Evolutionary conservation across 2,888 invertebrate species (phyloP).

Genomic region (Pheosia tremula): DNA sequence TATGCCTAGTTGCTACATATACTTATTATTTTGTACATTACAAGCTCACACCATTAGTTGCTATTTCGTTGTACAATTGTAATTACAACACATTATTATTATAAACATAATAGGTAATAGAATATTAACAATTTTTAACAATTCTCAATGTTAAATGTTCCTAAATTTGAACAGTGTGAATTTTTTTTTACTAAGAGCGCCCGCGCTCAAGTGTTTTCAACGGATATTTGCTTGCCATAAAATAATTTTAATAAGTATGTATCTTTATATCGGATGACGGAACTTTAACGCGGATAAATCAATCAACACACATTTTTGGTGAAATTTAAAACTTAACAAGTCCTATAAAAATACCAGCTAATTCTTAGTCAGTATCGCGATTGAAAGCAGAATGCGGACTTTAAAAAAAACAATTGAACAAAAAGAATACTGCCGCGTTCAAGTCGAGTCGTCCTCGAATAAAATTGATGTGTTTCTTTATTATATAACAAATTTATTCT

Average conservation of each 20-base stretch:
- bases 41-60: conserved; percentile 52
- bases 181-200: conserved; percentile 58
- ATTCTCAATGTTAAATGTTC: conserved; percentile 83
- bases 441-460: conserved; percentile 34
- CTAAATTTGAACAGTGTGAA: conserved; percentile 80
- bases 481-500: conserved; percentile 50
- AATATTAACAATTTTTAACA: conserved; percentile 71
- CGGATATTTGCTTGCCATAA: conserved; percentile 78
- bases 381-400: conserved; percentile 8
- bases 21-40: conserved; percentile 49
- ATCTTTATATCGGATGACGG: conserved; percentile 35
- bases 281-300: conserved; percentile 28
- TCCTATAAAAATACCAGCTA: no score
- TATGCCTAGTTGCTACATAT: conserved; percentile 30
- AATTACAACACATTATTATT: conserved; percentile 67
- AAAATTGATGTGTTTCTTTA: conserved; percentile 34
- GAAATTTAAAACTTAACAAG: no score
- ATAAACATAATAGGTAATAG: conserved; percentile 75
- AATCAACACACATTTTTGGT: no score
- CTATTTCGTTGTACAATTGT: conserved; percentile 69
- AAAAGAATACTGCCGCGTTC: conserved; percentile 17
- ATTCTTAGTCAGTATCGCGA: no score
- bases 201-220: conserved; percentile 49
- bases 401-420: neutral
- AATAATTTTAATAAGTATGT: conserved; percentile 53